Percentiles rank a stretch among this genome's conserved stretches.
Evolutionary conservation across 2,797 vertebrate species (phyloP).

Genomic region (Arrhamphus sclerolepis): DNA sequence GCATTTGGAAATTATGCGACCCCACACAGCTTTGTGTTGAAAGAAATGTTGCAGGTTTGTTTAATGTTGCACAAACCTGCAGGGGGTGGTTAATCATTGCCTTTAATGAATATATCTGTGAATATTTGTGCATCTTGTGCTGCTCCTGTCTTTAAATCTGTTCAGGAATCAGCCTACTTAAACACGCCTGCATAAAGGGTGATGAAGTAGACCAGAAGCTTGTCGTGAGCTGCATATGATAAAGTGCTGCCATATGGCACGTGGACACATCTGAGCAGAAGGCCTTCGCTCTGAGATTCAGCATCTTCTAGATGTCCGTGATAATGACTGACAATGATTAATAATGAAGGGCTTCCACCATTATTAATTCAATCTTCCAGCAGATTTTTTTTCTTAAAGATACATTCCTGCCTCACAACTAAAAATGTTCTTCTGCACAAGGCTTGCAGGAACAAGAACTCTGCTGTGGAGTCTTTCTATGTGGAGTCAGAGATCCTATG

Average conservation of each 20-base stretch:
- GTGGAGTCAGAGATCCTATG: background rate
- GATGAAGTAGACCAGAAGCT: constrained; percentile 21
- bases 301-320: constrained; percentile 8
- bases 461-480: background rate
- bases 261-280: constrained; percentile 36
- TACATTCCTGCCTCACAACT: no score
- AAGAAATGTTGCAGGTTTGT: no score
- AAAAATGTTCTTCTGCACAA: no score
- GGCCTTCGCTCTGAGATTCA: constrained; percentile 22
- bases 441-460: no score
- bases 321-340: constrained; percentile 15
- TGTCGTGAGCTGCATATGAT: constrained; percentile 35
- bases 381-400: no score
- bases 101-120: background rate
- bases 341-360: background rate
- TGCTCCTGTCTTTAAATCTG: background rate
- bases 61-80: no score
- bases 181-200: constrained; percentile 5
- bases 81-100: background rate
- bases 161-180: background rate
- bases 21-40: background rate
- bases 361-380: background rate
- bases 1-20: background rate
- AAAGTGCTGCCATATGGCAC: constrained; percentile 55
- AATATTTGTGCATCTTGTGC: background rate